Base-by-base conservation (phyloP, 1,140 invertebrate species). In the Holotrichia oblita region DNA sequence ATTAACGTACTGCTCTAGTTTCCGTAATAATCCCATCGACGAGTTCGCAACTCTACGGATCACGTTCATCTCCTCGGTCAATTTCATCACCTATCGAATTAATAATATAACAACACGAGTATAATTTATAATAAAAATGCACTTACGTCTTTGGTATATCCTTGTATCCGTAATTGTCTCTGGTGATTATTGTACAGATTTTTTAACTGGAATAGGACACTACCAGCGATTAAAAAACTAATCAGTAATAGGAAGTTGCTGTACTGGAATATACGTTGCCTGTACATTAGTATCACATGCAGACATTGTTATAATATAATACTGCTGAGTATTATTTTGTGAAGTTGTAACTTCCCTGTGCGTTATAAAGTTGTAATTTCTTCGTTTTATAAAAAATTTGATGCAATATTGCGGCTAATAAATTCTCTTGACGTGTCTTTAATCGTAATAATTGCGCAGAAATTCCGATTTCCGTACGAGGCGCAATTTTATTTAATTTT, bases 21-120 rank as follows among this genome's bases (percentile, higher is more conserved):
- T 84, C 20, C 77, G 80, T 41, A 84, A 76, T 40, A 85, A 61
- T 27, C 80, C 69, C 8, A 81, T 81, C 8, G 85, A 85, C 44
- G 78, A 79, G 79, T 90, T 90, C 0, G 87, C 88, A 42, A 86
- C 86, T 79, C 84, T 87, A 78, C 89, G 88, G 14, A 90, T 86
- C 69, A 85, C 82, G 22, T 87, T 85, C 81, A 90, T 81, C 55
- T 89, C 88, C 10, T 87, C 84, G 9, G 87, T 86, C 79, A 90
- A 86, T 84, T 89, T 88, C 79, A 85, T 87, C 81, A 90, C 86
- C 89, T 90, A 76, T 40, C 86, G 10, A 64, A 86, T 81, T 75
- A 77, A 72, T 73, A 79, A 72, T n/a, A n/a, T n/a, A n/a, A n/a
- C n/a, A n/a, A n/a, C 22, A 77, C 48, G 22, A 42, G 22, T 34